These are phyloP conservation scores for Ichneumon xanthorius DNA, from an alignment of 2,888 invertebrate genomes.

Conservation along the genomic window DNA sequence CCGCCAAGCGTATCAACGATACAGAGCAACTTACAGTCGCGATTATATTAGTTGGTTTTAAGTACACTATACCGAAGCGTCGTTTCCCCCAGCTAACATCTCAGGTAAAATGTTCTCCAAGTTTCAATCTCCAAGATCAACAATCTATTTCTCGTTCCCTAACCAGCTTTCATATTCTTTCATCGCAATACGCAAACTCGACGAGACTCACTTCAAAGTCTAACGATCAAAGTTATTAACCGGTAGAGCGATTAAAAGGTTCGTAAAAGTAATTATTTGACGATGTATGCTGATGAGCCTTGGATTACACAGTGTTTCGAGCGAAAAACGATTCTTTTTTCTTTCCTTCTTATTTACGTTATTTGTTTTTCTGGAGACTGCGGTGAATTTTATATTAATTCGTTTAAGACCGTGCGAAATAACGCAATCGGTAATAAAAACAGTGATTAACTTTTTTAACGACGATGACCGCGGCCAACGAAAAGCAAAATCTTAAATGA, in stretches of 20 bases:
- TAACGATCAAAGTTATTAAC: not conserved
- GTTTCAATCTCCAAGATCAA: not conserved
- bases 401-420: no score
- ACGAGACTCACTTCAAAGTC: not conserved
- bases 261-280: not conserved
- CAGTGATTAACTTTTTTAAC: no score
- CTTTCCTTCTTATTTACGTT: no score
- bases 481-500: no score
- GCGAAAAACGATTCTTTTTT: no score
- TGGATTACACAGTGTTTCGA: no score
- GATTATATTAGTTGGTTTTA: not conserved
- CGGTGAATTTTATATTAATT: no score
- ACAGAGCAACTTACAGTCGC: not conserved
- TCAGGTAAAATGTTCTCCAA: not conserved
- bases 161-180: not conserved
- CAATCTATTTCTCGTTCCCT: not conserved
- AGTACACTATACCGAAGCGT: not conserved
- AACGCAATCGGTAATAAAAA: no score
- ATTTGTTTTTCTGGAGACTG: no score
- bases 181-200: not conserved
- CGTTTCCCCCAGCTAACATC: not conserved
- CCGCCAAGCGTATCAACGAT: constrained; percentile 27
- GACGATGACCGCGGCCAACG: no score
- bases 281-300: not conserved
- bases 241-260: not conserved